These are phyloP conservation scores for Asobara japonica DNA, from an alignment of 1,140 invertebrate genomes.

Conservation along the genomic window DNA sequence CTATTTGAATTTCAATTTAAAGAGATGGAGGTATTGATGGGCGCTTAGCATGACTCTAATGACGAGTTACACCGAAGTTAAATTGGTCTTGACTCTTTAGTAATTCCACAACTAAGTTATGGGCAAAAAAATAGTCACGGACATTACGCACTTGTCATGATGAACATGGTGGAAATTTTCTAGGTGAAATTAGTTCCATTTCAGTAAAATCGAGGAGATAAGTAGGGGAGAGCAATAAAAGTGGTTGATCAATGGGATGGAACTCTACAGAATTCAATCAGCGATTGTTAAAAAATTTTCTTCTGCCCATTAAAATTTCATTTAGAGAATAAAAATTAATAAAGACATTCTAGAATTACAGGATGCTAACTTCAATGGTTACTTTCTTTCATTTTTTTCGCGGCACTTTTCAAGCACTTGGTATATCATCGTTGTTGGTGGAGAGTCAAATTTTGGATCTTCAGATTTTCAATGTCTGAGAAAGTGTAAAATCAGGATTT, in stretches of 20 bases:
- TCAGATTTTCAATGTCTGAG: no score
- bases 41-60: background rate
- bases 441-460: no score
- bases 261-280: background rate
- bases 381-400: background rate
- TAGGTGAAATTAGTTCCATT: background rate
- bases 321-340: background rate
- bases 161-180: background rate
- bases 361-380: background rate
- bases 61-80: background rate
- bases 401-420: background rate
- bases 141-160: background rate
- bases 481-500: no score
- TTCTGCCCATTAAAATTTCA: background rate
- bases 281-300: background rate
- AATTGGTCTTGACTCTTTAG: background rate
- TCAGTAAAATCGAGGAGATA: background rate
- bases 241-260: background rate
- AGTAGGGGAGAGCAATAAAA: background rate
- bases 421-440: no score
- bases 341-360: background rate
- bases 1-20: background rate
- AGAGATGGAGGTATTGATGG: background rate
- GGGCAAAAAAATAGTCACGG: background rate
- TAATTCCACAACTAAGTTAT: background rate